These are phyloP conservation scores for Hyposoter didymator DNA, from an alignment of 2,888 invertebrate species.

Conservation along the genomic window DNA sequence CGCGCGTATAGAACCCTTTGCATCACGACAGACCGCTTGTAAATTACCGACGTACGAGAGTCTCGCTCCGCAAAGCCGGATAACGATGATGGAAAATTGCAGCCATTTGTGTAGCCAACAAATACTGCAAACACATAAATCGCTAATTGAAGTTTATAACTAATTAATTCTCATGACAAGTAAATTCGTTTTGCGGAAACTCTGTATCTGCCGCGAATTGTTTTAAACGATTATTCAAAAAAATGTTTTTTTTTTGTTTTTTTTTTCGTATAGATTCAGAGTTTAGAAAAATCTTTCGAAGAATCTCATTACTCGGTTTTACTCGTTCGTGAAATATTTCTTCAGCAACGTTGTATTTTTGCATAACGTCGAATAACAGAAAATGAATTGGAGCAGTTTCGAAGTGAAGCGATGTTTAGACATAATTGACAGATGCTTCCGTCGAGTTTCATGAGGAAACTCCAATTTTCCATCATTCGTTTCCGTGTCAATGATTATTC, in stretches of 20 bases:
- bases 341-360: too few relatives aligned
- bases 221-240: not conserved
- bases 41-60: constrained; percentile 12
- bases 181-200: not conserved
- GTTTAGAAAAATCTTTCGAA: too few relatives aligned
- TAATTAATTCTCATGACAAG: not conserved
- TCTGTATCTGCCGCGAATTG: not conserved
- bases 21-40: constrained; percentile 20
- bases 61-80: not conserved
- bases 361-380: too few relatives aligned
- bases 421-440: too few relatives aligned
- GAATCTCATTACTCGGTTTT: too few relatives aligned
- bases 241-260: not conserved
- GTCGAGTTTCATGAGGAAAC: not conserved
- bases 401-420: too few relatives aligned
- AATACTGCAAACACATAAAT: not conserved
- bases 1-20: constrained; percentile 12
- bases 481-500: not conserved
- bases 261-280: too few relatives aligned
- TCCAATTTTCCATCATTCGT: not conserved
- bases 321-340: too few relatives aligned
- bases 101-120: constrained; percentile 3
- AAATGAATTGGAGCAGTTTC: too few relatives aligned
- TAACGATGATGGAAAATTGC: constrained; percentile 13
- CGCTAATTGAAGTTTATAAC: not conserved